Evolutionary conservation across 2,888 invertebrate genomes (phyloP).

Genomic region (Dicranocentrus wangi): DNA sequence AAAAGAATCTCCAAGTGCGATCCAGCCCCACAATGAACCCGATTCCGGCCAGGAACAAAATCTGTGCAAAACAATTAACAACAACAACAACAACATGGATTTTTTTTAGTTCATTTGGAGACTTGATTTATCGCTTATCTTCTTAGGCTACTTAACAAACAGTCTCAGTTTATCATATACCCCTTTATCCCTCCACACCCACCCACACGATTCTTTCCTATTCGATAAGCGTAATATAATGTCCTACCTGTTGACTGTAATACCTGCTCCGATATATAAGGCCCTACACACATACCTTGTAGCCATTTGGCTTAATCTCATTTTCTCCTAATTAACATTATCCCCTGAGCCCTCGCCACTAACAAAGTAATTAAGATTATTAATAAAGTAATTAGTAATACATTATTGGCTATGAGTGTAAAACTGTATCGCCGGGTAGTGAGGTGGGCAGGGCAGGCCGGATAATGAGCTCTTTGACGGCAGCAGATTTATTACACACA

Average conservation of each 20-base stretch:
- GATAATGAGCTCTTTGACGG: conserved; percentile 11
- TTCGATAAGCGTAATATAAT: too few relatives aligned
- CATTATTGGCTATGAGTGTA: neutral
- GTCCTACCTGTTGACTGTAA: too few relatives aligned
- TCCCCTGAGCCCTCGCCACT: neutral
- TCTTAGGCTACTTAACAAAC: neutral
- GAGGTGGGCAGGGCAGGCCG: conserved; percentile 13
- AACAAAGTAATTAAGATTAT: conserved; percentile 29
- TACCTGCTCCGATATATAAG: too few relatives aligned
- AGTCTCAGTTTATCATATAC: too few relatives aligned
- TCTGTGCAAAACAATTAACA: conserved; percentile 79
- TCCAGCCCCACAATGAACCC: conserved; percentile 97
- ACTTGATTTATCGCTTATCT: too few relatives aligned
- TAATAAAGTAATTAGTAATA: conserved; percentile 26
- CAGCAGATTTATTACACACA: conserved; percentile 17
- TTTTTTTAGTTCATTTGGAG: neutral
- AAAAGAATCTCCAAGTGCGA: conserved; percentile 96
- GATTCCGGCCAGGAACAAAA: conserved; percentile 94
- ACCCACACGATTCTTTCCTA: too few relatives aligned
- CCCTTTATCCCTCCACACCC: too few relatives aligned
- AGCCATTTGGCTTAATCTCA: neutral
- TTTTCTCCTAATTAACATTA: neutral
- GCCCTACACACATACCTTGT: too few relatives aligned
- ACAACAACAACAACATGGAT: conserved; percentile 4
- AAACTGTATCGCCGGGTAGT: too few relatives aligned